These are phyloP conservation scores for Xiphias gladius DNA, from an alignment of 2,113 vertebrate genomes.

Conservation along the genomic window DNA sequence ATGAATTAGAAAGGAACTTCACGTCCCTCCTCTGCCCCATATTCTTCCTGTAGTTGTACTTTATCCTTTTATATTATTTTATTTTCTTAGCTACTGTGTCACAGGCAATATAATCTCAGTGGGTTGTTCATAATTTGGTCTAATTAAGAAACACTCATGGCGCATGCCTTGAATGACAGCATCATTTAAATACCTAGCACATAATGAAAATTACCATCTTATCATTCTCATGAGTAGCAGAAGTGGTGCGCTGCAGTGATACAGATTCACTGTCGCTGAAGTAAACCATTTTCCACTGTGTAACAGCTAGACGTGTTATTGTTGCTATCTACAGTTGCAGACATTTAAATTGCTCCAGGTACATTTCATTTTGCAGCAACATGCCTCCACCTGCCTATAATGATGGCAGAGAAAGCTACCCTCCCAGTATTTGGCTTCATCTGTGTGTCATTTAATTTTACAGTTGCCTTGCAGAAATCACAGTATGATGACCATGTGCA, in stretches of 20 bases:
- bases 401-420: conserved; percentile 11
- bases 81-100: not conserved
- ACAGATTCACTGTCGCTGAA: conserved; percentile 6
- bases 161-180: conserved; percentile 13
- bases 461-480: not conserved
- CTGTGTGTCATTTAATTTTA: conserved; percentile 1
- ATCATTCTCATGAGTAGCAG: conserved; percentile 1
- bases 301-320: conserved; percentile 23
- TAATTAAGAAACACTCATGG: conserved; percentile 14
- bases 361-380: conserved; percentile 60
- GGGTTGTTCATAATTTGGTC: conserved; percentile 14
- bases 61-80: not conserved
- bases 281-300: conserved; percentile 32
- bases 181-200: conserved; percentile 6
- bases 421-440: not conserved
- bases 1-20: conserved; percentile 8
- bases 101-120: not conserved
- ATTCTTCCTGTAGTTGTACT: not conserved
- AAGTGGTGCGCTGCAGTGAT: not conserved
- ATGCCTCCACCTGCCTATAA: conserved; percentile 19
- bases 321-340: conserved; percentile 59
- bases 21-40: not conserved
- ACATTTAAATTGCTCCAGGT: conserved; percentile 64
- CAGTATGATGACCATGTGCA: not conserved
- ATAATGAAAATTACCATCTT: conserved; percentile 27